Base-by-base conservation (phyloP, 1,140 invertebrate genomes). In the Drosophila lini region DNA sequence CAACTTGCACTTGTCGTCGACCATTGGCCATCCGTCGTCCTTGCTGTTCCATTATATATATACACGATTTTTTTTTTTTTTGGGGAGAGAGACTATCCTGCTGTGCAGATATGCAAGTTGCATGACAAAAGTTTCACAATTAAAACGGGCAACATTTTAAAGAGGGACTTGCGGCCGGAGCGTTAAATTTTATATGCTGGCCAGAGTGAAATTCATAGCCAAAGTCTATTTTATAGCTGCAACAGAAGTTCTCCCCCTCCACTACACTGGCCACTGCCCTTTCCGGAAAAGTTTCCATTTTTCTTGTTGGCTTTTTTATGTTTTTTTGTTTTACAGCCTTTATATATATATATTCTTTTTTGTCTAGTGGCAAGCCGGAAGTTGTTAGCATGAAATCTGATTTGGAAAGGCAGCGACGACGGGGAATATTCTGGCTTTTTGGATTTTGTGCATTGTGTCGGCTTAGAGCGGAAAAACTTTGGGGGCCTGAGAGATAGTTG, bases 41-140 rank as follows among this genome's bases (percentile, higher is more conserved):
- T 44, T 15, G 38, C 45, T 50, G 31, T 58, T 40, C 31, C 45
- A 56, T 45, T 78, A 63, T 78, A 47, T 69, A 40, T 45, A 47
- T 52, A 53, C 53, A 38, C 13, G 38, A 48, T 64, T 61, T 59
- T 22, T 38, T 34, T 48, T 28, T 31, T 38, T 34, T 48, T 28
- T 31, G 31, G 53, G 34, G 59, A 10, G 15, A 1, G 42, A 5
- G 19, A 31, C 40, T 40, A 38, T 61, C 59, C 67, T 65, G 64
- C 67, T 78, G 64, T 40, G 60, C 45, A 71, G 77, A 83, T 83
- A 80, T 83, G 81, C 80, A 82, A 78, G 69, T 78, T 67, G 48
- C 69, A 58, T 57, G 59, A 64, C 60, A 71, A 88, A 88, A 83
- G 80, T 89, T 89, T 80, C 57, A 81, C 75, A 88, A 88, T 88